Percentiles rank a stretch among this genome's conserved stretches.
Conservation (phyloP, 2,113 vertebrate species). For the Python bivittatus region DNA sequence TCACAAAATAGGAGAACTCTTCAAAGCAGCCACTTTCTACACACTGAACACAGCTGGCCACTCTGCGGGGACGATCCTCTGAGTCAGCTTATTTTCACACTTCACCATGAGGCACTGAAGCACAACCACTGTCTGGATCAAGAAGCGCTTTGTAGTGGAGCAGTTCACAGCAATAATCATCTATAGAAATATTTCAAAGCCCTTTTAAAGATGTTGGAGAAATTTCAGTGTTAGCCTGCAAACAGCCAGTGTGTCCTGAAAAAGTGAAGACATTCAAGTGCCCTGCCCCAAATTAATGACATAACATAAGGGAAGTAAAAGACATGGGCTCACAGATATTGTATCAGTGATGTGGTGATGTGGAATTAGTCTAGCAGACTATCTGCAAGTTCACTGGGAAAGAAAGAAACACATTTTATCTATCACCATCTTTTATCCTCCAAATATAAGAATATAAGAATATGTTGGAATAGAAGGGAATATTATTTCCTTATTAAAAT, state of each 20-base stretch:
- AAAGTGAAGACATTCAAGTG: neutral
- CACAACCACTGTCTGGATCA: neutral
- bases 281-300: neutral
- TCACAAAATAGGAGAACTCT: neutral
- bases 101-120: neutral
- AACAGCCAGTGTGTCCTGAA: neutral
- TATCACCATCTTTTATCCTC: neutral
- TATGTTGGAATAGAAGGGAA: neutral
- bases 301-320: neutral
- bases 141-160: neutral
- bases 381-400: neutral
- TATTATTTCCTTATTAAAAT: neutral
- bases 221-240: neutral
- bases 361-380: neutral
- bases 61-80: neutral
- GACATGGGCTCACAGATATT: neutral
- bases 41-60: neutral
- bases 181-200: neutral
- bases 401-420: neutral
- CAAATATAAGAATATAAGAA: neutral
- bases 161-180: neutral
- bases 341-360: neutral
- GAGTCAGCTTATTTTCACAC: neutral
- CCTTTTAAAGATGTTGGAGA: neutral
- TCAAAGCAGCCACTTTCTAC: neutral